Base-by-base conservation (phyloP, 2,797 vertebrate genomes). In the Cyclopterus lumpus region DNA sequence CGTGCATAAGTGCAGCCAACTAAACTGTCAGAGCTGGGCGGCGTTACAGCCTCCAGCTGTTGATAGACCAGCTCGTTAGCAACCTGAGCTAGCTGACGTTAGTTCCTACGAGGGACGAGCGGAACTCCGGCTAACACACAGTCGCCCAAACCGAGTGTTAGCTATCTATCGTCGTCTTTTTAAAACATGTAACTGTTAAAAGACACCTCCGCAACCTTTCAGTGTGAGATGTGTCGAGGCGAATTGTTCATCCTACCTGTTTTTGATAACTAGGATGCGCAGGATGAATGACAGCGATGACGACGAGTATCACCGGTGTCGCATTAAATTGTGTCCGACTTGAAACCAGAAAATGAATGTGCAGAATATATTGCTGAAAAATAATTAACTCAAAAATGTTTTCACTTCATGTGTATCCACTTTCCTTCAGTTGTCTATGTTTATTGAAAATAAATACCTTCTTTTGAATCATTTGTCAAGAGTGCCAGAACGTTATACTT, bases 271-370 rank as follows among this genome's bases (percentile, higher is more conserved):
- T 42, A 54, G 80, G 34, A 53, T 24, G 24, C 51, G 12, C 24
- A 61, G n/a, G 79, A 87, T 89, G 89, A 92, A 91, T 89, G 91
- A 91, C 86, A 91, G 89, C 89, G 63, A 79, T 89, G 91, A 91
- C 86, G 91, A 90, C 88, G 63, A 77, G 74, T 16, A 15, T 60
- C 28, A 8, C 20, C 18, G 38, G 86, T 87, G 91, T 88, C 48
- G 67, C 93, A 65, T 32, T 73, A 55, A 91, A 82, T 20, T 32
- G 0, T 0, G 58, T 82, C 92, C 93, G 92, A 46, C 6, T 11
- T 26, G 72, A 91, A 92, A 90, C 76, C 0, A 49, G 6, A 5
- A 38, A 54, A 73, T 14, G 1, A 40, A 34, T n/a, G 0, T 12
- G 0, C 1, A 28, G 5, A 11, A 28, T 1, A 57, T 10, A 22